These are phyloP conservation scores for Platycheirus rosarum DNA, from an alignment of 2,888 invertebrate genomes.

Conservation along the genomic window DNA sequence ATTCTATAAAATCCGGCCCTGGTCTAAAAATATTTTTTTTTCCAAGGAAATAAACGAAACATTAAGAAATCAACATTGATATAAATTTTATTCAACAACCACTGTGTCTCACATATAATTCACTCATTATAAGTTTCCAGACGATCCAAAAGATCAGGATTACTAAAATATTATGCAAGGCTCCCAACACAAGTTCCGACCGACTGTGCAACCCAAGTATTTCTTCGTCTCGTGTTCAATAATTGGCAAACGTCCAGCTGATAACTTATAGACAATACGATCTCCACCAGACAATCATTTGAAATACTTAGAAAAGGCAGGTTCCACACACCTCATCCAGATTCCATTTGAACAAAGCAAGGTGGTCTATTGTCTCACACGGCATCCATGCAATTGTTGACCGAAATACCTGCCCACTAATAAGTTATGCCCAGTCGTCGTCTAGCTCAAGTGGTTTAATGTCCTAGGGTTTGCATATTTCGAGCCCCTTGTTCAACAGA, in stretches of 20 bases:
- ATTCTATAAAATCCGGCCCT: not conserved
- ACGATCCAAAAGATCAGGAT: not conserved
- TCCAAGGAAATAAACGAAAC: not conserved
- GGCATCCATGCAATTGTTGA: slow-evolving; percentile 32
- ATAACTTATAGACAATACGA: slow-evolving; percentile 3
- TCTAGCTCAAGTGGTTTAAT: slow-evolving; percentile 62
- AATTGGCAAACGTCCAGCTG: not conserved
- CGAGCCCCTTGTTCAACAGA: slow-evolving; percentile 28
- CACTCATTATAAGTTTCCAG: slow-evolving; percentile 1
- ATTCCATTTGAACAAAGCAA: slow-evolving; percentile 34
- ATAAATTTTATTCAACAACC: not conserved
- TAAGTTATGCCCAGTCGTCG: slow-evolving; percentile 37
- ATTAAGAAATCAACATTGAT: not conserved
- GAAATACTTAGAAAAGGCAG: slow-evolving; percentile 33
- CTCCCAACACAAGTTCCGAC: slow-evolving; percentile 1
- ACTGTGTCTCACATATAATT: not conserved
- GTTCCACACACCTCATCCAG: slow-evolving; percentile 27
- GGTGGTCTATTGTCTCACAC: slow-evolving; percentile 46
- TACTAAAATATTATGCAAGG: not conserved
- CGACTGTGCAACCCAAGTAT: not conserved
- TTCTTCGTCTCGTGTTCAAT: not conserved
- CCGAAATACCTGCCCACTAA: slow-evolving; percentile 48
- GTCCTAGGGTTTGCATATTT: slow-evolving; percentile 57
- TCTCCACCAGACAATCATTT: slow-evolving; percentile 21
- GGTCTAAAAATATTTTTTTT: not conserved